A percentile compares a stretch with the other conserved stretches of the same genome.
These are phyloP conservation scores for Psophia crepitans DNA, from an alignment of 2,113 vertebrate species.

Conservation along the genomic window DNA sequence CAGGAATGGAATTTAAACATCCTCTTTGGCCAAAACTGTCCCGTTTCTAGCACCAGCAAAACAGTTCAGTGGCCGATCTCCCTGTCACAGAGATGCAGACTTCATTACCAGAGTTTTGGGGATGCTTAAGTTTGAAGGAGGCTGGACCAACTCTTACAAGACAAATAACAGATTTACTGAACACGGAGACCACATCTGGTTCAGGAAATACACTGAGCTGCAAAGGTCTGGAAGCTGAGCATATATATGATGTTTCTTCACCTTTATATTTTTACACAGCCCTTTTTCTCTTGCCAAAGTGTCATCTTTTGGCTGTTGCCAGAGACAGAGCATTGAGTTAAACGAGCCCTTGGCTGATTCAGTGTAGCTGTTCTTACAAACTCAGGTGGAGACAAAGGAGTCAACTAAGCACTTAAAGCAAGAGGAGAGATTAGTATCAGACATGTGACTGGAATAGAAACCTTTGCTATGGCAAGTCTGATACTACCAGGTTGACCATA, in stretches of 20 bases:
- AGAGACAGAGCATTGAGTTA: neutral
- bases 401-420: neutral
- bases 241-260: neutral
- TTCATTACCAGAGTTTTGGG: neutral
- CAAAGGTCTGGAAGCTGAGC: neutral
- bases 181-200: neutral
- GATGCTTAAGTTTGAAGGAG: neutral
- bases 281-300: neutral
- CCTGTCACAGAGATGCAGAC: neutral
- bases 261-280: neutral
- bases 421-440: neutral
- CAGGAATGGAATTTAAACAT: neutral
- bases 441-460: neutral
- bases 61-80: neutral
- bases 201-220: neutral
- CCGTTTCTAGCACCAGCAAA: neutral
- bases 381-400: neutral
- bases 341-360: neutral
- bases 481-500: neutral
- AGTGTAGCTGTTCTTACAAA: neutral
- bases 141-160: neutral
- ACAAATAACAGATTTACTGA: neutral
- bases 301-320: neutral
- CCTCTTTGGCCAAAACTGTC: neutral
- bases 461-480: neutral